Base-by-base conservation (phyloP, 2,797 vertebrate genomes). In the Halcyon smyrnensis region DNA sequence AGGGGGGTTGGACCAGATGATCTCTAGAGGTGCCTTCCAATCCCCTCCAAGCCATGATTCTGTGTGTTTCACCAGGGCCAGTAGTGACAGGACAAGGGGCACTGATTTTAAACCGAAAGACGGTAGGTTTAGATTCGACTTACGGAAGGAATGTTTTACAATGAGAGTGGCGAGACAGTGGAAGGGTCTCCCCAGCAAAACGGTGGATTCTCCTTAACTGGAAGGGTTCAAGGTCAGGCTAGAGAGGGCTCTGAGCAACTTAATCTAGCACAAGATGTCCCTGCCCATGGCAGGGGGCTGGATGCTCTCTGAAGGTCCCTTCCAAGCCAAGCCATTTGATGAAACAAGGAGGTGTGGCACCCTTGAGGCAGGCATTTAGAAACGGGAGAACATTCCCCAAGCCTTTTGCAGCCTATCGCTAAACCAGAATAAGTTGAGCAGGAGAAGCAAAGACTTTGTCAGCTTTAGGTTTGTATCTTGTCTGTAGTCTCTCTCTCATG, bases 241-340 rank as follows among this genome's bases (percentile, higher is more conserved):
- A 51, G 43, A 77, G 0, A 8, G 18, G 41, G 51, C 51, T 94
- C 45, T 24, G 27, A 80, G 32, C 27, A 73, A 24, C 12, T 9
- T 53, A 21, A 3, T 11, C 5, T 8, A 41, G 46, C 27, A 48
- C 4, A 56, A 89, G 6, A 13, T 41, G 32, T 45, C 64, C 41
- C 51, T 70, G 34, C 8, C 18, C 13, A 20, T 0, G 0, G 6
- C 1, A 2, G 8, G 7, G 11, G 7, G 4, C 8, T 71, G 18
- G 18, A 51, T 17, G 8, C 63, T 41, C 43, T 82, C 16, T n/a
- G 36, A 85, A 71, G 45, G 15, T 27, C 24, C 43, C 30, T 70
- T 81, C 51, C 48, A 78, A 67, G 43, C 39, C 41, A 76, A 68
- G 71, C 14, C 20, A 39, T 39, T 30, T 32, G 16, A 5, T 13